Conservation (phyloP, 53 echinoderm and acorn worm genomes). For the Arbacia lixula region DNA sequence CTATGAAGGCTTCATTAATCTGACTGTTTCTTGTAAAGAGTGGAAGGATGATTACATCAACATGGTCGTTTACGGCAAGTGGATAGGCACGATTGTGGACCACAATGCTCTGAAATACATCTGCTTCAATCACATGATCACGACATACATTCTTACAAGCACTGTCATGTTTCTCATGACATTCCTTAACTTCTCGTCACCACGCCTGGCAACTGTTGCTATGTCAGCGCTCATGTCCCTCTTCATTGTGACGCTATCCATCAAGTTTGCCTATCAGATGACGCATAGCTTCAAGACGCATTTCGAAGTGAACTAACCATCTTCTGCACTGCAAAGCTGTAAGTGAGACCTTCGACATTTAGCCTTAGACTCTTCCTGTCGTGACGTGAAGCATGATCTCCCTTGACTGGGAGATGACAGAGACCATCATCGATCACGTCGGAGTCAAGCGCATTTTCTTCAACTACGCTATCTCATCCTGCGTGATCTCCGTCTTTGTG, state of each 20-base stretch:
- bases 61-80: constrained; percentile 87
- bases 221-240: constrained; percentile 89
- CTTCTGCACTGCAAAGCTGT: too few relatives aligned
- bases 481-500: constrained; percentile 76
- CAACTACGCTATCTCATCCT: constrained; percentile 86
- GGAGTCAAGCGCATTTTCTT: constrained; percentile 90
- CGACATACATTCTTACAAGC: constrained; percentile 95
- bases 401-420: constrained; percentile 81
- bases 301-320: constrained; percentile 65
- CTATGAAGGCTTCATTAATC: not conserved
- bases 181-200: constrained; percentile 79
- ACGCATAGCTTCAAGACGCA: constrained; percentile 91
- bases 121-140: constrained; percentile 97
- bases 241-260: constrained; percentile 87
- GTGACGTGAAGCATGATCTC: constrained; percentile 63
- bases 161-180: constrained; percentile 85
- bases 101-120: constrained; percentile 86
- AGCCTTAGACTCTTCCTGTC: not conserved
- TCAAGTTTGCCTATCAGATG: constrained; percentile 93
- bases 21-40: not conserved
- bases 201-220: constrained; percentile 81
- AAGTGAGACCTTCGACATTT: too few relatives aligned
- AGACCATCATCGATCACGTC: constrained; percentile 77
- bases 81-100: constrained; percentile 94
- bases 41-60: constrained; percentile 23